A percentile compares a stretch with the other conserved stretches of the same genome.
These are phyloP conservation scores for Drosophila watanabei DNA, from an alignment of 1,140 invertebrate genomes.

Conservation along the genomic window DNA sequence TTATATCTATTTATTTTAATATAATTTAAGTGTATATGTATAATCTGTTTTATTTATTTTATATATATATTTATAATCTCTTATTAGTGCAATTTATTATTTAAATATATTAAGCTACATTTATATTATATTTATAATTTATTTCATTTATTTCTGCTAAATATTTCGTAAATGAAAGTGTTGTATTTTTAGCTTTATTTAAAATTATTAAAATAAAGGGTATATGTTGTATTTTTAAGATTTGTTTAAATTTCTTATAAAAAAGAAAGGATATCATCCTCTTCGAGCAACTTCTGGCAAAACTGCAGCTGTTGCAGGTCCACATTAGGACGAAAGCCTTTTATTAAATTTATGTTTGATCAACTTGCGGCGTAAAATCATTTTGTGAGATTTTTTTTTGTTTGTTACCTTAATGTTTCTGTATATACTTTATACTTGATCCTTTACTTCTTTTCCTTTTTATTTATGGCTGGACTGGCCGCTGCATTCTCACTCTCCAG, in stretches of 20 bases:
- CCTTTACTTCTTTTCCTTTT: background rate
- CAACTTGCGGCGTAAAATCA: slow-evolving; percentile 42
- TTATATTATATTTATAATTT: too few relatives aligned
- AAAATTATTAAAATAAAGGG: too few relatives aligned
- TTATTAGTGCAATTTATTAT: too few relatives aligned
- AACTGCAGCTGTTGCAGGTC: slow-evolving; percentile 41
- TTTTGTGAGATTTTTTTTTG: slow-evolving; percentile 21
- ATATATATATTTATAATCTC: too few relatives aligned
- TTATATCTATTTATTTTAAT: background rate
- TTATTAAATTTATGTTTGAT: slow-evolving; percentile 79
- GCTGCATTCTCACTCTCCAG: background rate
- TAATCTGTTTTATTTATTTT: background rate
- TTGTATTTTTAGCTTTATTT: too few relatives aligned
- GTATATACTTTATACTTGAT: background rate
- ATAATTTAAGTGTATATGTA: background rate
- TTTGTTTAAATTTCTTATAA: too few relatives aligned
- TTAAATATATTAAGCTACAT: too few relatives aligned
- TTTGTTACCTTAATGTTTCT: slow-evolving; percentile 1
- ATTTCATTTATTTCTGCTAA: too few relatives aligned
- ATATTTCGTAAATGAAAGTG: too few relatives aligned
- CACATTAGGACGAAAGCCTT: slow-evolving; percentile 60
- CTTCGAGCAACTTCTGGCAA: background rate
- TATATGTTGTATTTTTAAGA: too few relatives aligned
- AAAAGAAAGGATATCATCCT: background rate
- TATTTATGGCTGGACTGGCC: slow-evolving; percentile 25